Conservation (phyloP, 2,113 vertebrate genomes). For the Eupsittula cactorum region DNA sequence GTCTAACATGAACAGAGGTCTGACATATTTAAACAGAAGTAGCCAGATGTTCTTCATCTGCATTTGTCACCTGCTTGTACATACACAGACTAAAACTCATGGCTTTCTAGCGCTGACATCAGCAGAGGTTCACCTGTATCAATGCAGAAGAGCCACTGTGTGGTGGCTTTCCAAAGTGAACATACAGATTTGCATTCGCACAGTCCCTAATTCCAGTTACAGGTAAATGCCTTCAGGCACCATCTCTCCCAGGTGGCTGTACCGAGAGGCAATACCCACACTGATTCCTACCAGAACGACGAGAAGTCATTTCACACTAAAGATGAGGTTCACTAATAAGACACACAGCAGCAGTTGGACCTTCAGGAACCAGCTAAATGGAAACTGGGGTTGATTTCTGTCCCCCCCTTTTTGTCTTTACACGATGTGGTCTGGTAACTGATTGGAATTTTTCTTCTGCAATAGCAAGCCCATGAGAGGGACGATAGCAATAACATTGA, state of each 20-base stretch:
- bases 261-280: background rate
- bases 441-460: slow-evolving; percentile 32
- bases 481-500: background rate
- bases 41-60: background rate
- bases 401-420: background rate
- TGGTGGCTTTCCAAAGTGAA: background rate
- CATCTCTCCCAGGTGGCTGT: background rate
- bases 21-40: background rate
- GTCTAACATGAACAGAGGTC: background rate
- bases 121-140: background rate
- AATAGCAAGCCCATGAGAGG: background rate
- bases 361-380: background rate
- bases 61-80: background rate
- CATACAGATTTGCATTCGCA: rapidly evolving
- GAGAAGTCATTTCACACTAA: background rate
- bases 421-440: slow-evolving; percentile 25
- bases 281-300: background rate
- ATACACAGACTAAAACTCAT: background rate
- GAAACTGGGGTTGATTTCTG: background rate
- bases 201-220: background rate
- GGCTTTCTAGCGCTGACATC: background rate
- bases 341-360: background rate
- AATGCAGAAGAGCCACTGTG: background rate
- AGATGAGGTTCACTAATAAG: background rate
- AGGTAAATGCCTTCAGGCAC: background rate